These are phyloP conservation scores for Lophura nycthemera DNA, from an alignment of 2,113 vertebrate species.

Conservation along the genomic window DNA sequence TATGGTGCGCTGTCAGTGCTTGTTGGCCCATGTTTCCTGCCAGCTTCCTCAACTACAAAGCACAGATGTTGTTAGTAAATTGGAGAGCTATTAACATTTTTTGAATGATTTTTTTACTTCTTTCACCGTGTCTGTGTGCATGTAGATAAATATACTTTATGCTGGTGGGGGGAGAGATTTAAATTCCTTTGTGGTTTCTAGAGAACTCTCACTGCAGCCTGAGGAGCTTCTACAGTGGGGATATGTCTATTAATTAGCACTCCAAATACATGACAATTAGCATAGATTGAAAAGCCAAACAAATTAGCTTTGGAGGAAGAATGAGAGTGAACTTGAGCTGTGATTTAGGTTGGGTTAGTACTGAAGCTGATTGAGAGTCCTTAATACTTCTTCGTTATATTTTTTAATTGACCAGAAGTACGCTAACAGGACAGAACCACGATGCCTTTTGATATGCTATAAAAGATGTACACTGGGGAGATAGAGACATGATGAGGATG, in stretches of 20 bases:
- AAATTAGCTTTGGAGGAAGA: slow-evolving; percentile 10
- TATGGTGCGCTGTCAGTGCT: neutral
- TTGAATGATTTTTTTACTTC: neutral
- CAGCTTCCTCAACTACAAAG: neutral
- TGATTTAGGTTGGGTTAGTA: neutral
- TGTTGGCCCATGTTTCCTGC: neutral
- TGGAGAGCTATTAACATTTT: neutral
- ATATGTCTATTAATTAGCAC: neutral
- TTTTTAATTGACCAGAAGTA: neutral
- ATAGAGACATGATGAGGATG: neutral
- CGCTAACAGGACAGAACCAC: neutral
- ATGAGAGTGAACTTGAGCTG: neutral
- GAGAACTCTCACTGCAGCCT: slow-evolving; percentile 5
- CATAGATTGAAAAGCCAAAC: neutral
- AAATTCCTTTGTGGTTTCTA: slow-evolving; percentile 7
- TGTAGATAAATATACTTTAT: neutral
- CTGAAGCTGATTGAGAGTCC: neutral
- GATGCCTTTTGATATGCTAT: neutral
- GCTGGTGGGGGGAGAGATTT: neutral
- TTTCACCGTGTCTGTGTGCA: neutral
- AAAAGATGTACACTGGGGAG: neutral
- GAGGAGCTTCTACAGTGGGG: neutral
- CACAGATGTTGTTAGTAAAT: neutral
- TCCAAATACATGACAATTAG: neutral
- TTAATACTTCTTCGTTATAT: neutral